Percentiles rank a stretch among this genome's conserved stretches.
phyloP scores from a whole-genome alignment of 2,888 invertebrate species.

The Leuctra nigra region DNA sequence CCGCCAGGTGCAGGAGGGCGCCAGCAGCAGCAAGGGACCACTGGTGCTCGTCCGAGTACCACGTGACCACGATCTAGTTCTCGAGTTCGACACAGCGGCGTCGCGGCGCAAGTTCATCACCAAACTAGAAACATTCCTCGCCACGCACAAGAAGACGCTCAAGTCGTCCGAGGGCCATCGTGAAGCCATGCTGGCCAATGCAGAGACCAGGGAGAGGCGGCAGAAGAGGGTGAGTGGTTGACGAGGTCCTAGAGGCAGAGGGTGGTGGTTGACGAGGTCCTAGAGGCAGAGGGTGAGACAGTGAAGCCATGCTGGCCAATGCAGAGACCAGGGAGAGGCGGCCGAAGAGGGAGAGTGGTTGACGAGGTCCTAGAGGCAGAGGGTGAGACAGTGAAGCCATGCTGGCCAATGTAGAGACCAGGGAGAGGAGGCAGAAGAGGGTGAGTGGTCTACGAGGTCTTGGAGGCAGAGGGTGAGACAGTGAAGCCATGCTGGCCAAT shows the following conservation, averaged over 20 bases:
- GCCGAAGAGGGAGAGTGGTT: constrained; percentile 61
- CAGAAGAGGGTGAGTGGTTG: constrained; percentile 62
- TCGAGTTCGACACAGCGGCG: constrained; percentile 79
- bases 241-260: too few species aligned
- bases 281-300: too few species aligned
- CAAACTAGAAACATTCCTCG: constrained; percentile 78
- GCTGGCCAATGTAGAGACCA: too few species aligned
- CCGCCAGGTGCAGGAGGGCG: constrained; percentile 35
- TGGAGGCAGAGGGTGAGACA: too few species aligned
- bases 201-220: constrained; percentile 89
- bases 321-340: constrained; percentile 90
- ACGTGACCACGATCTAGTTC: constrained; percentile 85
- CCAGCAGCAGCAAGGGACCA: constrained; percentile 67
- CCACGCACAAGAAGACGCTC: constrained; percentile 75
- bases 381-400: too few species aligned
- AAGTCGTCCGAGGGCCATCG: constrained; percentile 66
- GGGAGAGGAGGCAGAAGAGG: too few species aligned
- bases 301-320: constrained; percentile 81
- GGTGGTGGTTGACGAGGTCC: too few species aligned
- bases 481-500: too few species aligned
- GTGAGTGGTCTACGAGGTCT: too few species aligned
- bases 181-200: constrained; percentile 82
- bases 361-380: too few species aligned
- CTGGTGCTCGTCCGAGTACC: constrained; percentile 75
- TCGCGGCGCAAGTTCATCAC: constrained; percentile 78